These are phyloP conservation scores for Drosophila triauraria DNA, from an alignment of 1,140 invertebrate genomes.

Conservation along the genomic window DNA sequence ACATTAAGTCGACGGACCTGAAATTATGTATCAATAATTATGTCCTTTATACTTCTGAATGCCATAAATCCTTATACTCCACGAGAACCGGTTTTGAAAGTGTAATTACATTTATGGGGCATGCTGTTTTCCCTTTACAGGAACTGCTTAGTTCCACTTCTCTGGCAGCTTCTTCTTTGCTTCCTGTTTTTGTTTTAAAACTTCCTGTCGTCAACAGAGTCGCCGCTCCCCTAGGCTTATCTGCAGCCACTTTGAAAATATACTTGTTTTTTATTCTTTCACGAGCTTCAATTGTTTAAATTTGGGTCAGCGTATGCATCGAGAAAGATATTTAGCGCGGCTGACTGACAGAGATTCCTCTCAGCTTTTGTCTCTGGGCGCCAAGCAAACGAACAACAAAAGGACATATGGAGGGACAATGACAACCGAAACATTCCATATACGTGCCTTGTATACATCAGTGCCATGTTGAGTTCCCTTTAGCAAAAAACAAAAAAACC, in stretches of 20 bases:
- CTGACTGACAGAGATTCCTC: constrained; percentile 41
- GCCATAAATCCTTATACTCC: background rate
- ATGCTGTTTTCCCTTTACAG: background rate
- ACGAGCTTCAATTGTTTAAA: constrained; percentile 68
- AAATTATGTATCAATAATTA: background rate
- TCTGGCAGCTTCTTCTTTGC: constrained; percentile 2
- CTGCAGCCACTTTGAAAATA: constrained; percentile 37
- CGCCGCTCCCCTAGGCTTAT: constrained; percentile 39
- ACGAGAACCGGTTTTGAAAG: background rate
- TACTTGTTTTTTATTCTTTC: constrained; percentile 54
- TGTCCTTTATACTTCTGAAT: background rate
- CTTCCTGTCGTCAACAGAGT: constrained; percentile 45
- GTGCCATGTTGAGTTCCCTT: constrained; percentile 34
- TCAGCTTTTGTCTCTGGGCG: constrained; percentile 56
- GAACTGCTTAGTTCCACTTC: constrained; percentile 7
- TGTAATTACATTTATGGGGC: constrained; percentile 8
- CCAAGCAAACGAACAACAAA: constrained; percentile 71
- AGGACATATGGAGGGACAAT: constrained; percentile 57
- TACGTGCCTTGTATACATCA: constrained; percentile 68
- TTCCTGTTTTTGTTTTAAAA: constrained; percentile 18
- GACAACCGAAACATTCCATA: constrained; percentile 40
- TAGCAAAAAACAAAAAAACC: constrained; percentile 12
- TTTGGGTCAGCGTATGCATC: constrained; percentile 66
- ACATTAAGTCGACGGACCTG: background rate
- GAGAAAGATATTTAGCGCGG: constrained; percentile 26